Base-by-base conservation (phyloP, 2,113 vertebrate genomes). In the Tautogolabrus adspersus region DNA sequence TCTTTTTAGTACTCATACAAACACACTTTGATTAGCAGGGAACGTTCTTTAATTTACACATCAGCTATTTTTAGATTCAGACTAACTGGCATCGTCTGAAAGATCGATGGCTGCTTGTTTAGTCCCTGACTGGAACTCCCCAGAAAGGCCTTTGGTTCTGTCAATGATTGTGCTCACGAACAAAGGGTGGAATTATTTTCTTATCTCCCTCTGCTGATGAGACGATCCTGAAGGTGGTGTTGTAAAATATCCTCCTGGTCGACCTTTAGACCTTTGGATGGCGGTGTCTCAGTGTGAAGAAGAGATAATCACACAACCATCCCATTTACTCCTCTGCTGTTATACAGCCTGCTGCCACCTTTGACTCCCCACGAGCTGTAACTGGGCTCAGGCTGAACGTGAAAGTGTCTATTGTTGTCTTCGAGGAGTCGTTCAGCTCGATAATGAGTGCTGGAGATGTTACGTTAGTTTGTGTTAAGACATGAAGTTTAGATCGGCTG, bases 211-310 rank as follows among this genome's bases (percentile, higher is more conserved):
- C 40, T 60, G 40, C 75, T 82, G 83, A 88, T 87, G 83, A 82
- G 77, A 37, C 63, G 16, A 16, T 66, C 63, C 55, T 30, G 16
- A 57, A 56, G 30, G 44, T 51, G 47, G 76, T 40, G 55, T 47
- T 54, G 56, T 91, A 91, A 93, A 49, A 90, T 76, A 58, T 34
- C 30, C 59, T 1, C 72, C 73, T 10, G 16, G 72, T 66, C 75
- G 63, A 93, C 91, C 90, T 93, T 93, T 92, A 89, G 75, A 91
- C 91, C 83, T 86, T 88, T 75, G 66, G 56, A 62, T 62, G 73
- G 57, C 66, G 23, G 69, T 40, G 23, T 78, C 30, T 78, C 46
- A 11, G 21, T 77, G 57, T 57, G 62, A 55, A 34, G 57, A 70
- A 21, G 51, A 81, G 84, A 79, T 86, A 72, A 81, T 84, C 40